These are phyloP conservation scores for Gymnogyps californianus DNA, from an alignment of 2,113 vertebrate species.

Conservation along the genomic window DNA sequence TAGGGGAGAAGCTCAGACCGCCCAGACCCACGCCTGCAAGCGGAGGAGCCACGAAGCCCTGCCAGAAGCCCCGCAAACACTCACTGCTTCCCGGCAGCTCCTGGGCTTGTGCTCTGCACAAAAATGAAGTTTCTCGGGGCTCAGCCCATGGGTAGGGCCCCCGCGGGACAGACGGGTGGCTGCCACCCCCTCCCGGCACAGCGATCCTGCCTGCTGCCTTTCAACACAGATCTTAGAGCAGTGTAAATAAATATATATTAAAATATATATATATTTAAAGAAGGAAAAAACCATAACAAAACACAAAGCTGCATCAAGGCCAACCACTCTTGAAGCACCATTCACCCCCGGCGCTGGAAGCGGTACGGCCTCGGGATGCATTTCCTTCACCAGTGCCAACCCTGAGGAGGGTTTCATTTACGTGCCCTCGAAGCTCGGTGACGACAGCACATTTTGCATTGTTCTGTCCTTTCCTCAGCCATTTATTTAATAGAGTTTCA, in stretches of 20 bases:
- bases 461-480: neutral
- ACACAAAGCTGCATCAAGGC: neutral
- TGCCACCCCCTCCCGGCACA: neutral
- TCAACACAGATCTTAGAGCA: neutral
- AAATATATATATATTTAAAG: neutral
- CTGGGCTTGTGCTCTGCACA: neutral
- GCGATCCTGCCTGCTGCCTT: neutral
- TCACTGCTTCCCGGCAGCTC: neutral
- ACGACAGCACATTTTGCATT: neutral
- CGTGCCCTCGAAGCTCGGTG: neutral
- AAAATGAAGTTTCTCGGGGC: neutral
- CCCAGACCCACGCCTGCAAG: neutral
- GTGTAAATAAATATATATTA: neutral
- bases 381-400: neutral
- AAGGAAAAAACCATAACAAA: too few species aligned
- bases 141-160: neutral
- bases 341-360: neutral
- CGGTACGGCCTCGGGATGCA: fast-evolving
- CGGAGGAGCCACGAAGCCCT: fast-evolving
- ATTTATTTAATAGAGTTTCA: neutral
- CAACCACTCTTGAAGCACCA: neutral
- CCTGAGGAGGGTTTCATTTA: neutral
- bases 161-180: fast-evolving
- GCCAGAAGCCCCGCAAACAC: neutral
- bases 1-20: neutral